phyloP scores from a whole-genome alignment of 2,113 vertebrate genomes.

The Synodontis membranacea region DNA sequence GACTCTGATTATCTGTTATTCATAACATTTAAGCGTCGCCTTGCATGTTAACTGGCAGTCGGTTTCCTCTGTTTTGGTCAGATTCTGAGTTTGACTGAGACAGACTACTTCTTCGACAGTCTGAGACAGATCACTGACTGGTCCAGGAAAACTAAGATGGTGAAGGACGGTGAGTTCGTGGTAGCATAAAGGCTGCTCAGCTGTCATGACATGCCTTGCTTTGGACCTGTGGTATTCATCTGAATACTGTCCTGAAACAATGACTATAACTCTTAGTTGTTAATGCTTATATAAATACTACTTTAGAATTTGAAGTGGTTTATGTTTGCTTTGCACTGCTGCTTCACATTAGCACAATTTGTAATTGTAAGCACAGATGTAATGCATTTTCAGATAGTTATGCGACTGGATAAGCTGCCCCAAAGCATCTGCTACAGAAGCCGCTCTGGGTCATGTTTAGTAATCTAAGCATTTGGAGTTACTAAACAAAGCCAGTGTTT shows the following conservation, averaged over 20 bases:
- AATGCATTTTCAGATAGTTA: neutral
- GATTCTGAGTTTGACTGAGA: slow-evolving; percentile 90
- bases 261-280: neutral
- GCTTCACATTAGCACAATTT: neutral
- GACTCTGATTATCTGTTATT: too few relatives aligned
- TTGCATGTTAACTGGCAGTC: neutral
- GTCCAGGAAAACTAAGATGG: slow-evolving; percentile 80
- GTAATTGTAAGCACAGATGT: neutral
- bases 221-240: neutral
- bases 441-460: neutral
- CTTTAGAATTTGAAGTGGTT: neutral
- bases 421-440: neutral
- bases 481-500: neutral
- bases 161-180: slow-evolving; percentile 79
- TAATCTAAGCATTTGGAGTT: neutral
- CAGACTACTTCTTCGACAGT: slow-evolving; percentile 94
- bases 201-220: neutral
- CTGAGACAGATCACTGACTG: slow-evolving; percentile 88
- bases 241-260: neutral
- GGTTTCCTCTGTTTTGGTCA: slow-evolving; percentile 55
- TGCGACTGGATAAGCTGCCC: neutral
- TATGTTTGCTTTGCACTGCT: neutral
- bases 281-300: neutral
- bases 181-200: neutral
- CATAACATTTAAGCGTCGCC: neutral